These are phyloP conservation scores for Dermatemys mawii DNA, from an alignment of 2,113 vertebrate genomes.

Conservation along the genomic window DNA sequence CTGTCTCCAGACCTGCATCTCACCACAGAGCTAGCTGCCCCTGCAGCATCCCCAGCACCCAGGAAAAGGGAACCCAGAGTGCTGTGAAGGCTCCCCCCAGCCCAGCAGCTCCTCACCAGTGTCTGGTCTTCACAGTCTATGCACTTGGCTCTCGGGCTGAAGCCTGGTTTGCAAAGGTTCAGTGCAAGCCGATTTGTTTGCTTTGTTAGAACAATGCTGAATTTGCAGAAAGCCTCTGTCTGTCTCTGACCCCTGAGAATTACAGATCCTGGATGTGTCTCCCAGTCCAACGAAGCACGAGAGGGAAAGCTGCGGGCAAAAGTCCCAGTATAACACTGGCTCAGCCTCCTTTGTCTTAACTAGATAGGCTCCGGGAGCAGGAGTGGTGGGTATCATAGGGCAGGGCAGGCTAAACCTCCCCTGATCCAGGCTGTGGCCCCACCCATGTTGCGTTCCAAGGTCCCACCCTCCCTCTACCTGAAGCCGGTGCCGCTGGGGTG, in stretches of 20 bases:
- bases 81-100: background rate
- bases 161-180: fast-evolving
- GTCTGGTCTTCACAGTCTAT: background rate
- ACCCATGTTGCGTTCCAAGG: too few relatives aligned
- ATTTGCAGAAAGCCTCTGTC: background rate
- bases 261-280: background rate
- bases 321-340: background rate
- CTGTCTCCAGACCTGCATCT: background rate
- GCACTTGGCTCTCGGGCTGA: background rate
- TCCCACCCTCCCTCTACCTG: too few relatives aligned
- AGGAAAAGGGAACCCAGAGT: background rate
- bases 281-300: background rate
- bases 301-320: background rate
- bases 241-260: background rate
- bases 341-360: background rate
- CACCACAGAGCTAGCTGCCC: background rate
- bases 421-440: too few relatives aligned
- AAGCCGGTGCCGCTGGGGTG: too few relatives aligned
- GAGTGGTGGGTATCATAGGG: too few relatives aligned
- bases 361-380: background rate
- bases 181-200: background rate
- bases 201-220: background rate
- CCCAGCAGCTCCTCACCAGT: too few relatives aligned
- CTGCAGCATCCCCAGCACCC: background rate
- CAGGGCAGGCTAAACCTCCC: too few relatives aligned